Conservation (phyloP, 2,888 invertebrate genomes). For the Sarcophaga rosellei region DNA sequence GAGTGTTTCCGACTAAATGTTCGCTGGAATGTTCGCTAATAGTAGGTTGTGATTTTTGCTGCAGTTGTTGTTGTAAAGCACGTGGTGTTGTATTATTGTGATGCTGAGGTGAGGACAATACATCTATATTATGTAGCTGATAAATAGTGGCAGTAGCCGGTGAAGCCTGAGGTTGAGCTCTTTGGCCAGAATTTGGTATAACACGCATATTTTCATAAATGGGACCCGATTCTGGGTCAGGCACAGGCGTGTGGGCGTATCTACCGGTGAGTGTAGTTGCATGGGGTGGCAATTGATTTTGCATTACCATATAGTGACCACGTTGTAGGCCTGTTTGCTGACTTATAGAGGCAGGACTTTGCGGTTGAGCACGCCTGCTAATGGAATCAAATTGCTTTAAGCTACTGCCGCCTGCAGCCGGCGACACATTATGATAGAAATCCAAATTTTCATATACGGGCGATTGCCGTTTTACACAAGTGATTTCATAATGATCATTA, state of each 20-base stretch:
- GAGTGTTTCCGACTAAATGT: constrained; percentile 43
- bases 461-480: constrained; percentile 69
- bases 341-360: constrained; percentile 85
- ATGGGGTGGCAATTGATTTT: constrained; percentile 73
- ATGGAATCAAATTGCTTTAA: constrained; percentile 78
- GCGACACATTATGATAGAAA: constrained; percentile 84
- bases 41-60: constrained; percentile 25
- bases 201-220: constrained; percentile 85
- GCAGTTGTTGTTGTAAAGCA: constrained; percentile 45
- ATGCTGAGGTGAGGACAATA: constrained; percentile 59
- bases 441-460: constrained; percentile 93
- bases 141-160: constrained; percentile 80
- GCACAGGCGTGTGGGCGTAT: constrained; percentile 82
- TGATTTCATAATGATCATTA: constrained; percentile 48
- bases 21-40: constrained; percentile 63
- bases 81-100: constrained; percentile 45
- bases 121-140: constrained; percentile 73
- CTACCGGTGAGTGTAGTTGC: constrained; percentile 71
- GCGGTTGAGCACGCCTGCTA: constrained; percentile 89
- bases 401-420: constrained; percentile 25
- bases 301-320: constrained; percentile 81
- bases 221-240: constrained; percentile 82
- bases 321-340: constrained; percentile 76
- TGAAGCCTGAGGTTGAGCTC: constrained; percentile 81
- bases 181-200: constrained; percentile 83